Evolutionary conservation across 2,797 vertebrate genomes (phyloP), one percentile per base, ranked within the genome.

Genomic region (Myiotriccus ornatus): DNA sequence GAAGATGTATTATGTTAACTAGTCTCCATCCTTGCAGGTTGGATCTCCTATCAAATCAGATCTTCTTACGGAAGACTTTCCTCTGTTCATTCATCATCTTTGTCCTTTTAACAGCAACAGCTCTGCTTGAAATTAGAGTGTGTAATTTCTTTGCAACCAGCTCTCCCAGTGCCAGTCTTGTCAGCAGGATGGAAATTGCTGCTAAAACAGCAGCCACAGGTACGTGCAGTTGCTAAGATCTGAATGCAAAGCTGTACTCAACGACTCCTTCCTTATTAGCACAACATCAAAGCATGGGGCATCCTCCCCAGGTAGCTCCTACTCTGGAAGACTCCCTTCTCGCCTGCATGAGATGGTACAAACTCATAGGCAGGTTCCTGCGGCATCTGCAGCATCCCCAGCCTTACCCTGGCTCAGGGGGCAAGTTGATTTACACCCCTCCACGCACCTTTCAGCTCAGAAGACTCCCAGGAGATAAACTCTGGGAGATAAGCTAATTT

Each of bases 341-440:
- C 21, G 22, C 10, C 19, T 2, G 1, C 5, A 3, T 13, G n/a
- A 55, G 20, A 21, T 32, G 46, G 10, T 23, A 68, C 2, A 0
- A 76, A 27, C 32, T 27, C 17, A 1, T 9, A 19, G 52, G 13
- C 12, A 12, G 10, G 9, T 32, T 63, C 34, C 27, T 10, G 2
- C 35, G 22, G 30, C 14, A 25, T 15, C 34, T 5, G 3, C 32
- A 74, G 39, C n/a, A 32, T 6, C 27, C n/a, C 23, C 27, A 5
- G 37, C 9, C 18, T 9, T 1, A 22, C 41, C 9, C 32, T 14
- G 43, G 6, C 15, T 22, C 37, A 2, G 1, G 2, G 52, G 20
- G 4, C 4, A 2, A 23, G 10, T 0, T 47, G 44, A n/a, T 68
- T 63, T 75, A 5, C 5, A 2, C 10, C 3, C 47, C n/a, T n/a